Evolutionary conservation across 2,113 vertebrate species (phyloP).

Genomic region (Eubucco bourcierii): DNA sequence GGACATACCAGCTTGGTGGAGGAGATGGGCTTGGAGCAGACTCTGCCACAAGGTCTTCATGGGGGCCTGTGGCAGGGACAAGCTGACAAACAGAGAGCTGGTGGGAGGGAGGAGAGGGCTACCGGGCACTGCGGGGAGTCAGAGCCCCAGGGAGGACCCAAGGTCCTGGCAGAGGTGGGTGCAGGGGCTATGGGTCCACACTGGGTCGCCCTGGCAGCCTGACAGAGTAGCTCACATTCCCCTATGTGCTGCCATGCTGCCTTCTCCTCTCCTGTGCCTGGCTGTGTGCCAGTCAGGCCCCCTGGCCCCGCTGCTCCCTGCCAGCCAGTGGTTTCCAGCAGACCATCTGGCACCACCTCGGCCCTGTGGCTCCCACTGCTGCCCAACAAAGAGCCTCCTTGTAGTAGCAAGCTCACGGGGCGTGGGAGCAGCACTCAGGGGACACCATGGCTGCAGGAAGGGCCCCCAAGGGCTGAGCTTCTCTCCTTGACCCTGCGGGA

Average conservation of each 20-base stretch:
- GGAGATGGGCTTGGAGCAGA: neutral
- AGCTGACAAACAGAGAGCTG: neutral
- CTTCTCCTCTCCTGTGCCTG: fast-evolving
- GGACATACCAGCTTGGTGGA: fast-evolving
- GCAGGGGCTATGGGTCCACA: neutral
- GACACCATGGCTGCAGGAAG: fast-evolving
- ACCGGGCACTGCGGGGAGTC: fast-evolving
- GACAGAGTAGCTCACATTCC: fast-evolving
- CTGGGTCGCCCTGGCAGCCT: neutral
- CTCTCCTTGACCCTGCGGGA: fast-evolving
- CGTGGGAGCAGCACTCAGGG: fast-evolving
- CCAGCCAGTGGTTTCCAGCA: fast-evolving
- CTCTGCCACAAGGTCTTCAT: neutral
- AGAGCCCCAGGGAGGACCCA: neutral
- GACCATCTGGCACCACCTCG: fast-evolving
- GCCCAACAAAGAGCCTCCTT: neutral
- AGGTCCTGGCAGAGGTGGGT: neutral
- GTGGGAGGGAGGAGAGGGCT: neutral
- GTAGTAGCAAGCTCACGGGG: neutral
- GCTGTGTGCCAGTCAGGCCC: neutral
- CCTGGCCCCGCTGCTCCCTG: fast-evolving
- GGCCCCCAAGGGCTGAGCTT: neutral
- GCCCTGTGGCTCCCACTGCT: fast-evolving
- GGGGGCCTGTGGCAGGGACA: too few species aligned
- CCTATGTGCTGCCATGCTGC: fast-evolving